A percentile compares a stretch with the other conserved stretches of the same genome.
phyloP scores from a whole-genome alignment of 1,140 invertebrate species.

The Kradibia gibbosae region DNA sequence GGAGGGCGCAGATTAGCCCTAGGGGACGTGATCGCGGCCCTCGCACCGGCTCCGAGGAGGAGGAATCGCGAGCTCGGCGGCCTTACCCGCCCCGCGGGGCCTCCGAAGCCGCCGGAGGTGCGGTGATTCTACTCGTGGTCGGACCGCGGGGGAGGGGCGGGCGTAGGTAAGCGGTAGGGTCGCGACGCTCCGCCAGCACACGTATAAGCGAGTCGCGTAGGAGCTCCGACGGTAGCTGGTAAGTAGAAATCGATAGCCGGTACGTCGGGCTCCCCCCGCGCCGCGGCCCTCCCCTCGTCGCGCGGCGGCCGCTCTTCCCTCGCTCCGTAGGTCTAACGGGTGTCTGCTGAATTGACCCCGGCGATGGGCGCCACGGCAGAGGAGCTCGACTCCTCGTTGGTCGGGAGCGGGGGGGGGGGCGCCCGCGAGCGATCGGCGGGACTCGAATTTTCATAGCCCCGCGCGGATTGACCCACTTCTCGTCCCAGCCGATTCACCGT shows the following conservation, averaged over 20 bases:
- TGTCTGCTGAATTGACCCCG: constrained; percentile 51
- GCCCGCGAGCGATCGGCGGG: neutral
- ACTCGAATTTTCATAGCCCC: constrained; percentile 51
- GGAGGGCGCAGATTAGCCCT: no score
- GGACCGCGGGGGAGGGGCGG: neutral
- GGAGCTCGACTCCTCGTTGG: constrained; percentile 15
- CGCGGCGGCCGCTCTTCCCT: neutral
- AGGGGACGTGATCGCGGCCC: no score
- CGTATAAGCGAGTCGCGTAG: constrained; percentile 27
- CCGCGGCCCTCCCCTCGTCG: neutral
- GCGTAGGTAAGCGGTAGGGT: constrained; percentile 4
- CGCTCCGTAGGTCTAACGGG: constrained; percentile 42
- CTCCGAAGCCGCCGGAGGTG: neutral
- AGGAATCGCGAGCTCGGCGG: no score
- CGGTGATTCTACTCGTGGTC: neutral
- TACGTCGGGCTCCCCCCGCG: constrained; percentile 43
- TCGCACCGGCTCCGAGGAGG: no score
- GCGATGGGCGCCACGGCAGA: constrained; percentile 41
- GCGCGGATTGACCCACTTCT: constrained; percentile 47
- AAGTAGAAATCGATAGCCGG: constrained; percentile 57
- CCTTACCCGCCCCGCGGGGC: no score
- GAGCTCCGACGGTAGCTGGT: constrained; percentile 47
- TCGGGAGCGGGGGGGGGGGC: no score
- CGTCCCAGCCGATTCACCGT: constrained; percentile 44
- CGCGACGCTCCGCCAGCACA: constrained; percentile 32